These are phyloP conservation scores for Hexactinellida sp. DNA, from an alignment of 37 sponge, comb jelly and placozoan species.

Conservation along the genomic window DNA sequence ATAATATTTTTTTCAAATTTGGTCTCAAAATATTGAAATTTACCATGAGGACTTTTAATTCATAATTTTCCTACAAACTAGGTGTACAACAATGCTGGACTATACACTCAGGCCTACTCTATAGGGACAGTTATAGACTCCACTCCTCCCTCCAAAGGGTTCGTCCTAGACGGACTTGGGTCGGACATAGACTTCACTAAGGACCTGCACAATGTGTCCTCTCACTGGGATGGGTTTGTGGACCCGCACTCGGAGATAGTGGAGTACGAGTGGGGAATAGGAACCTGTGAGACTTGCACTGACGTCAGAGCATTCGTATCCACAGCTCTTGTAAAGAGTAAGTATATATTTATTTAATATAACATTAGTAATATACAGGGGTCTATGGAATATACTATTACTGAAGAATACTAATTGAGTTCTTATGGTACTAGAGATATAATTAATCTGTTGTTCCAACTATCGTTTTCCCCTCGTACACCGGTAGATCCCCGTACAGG, in stretches of 20 bases:
- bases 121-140: conserved; percentile 35
- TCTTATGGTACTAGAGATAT: neutral
- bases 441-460: neutral
- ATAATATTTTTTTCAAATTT: too few species aligned
- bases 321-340: conserved; percentile 30
- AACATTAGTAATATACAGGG: neutral
- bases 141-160: conserved; percentile 37
- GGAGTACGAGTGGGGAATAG: conserved; percentile 45
- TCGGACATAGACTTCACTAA: conserved; percentile 43
- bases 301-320: conserved; percentile 30
- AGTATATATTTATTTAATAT: neutral
- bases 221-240: conserved; percentile 43
- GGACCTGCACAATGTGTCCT: neutral
- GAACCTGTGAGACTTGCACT: conserved; percentile 29
- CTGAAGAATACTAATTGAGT: too few species aligned
- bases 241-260: conserved; percentile 35
- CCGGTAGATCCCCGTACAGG: neutral
- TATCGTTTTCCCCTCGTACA: neutral
- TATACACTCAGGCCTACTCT: conserved; percentile 26
- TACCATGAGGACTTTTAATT: too few species aligned
- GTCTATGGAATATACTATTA: too few species aligned
- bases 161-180: conserved; percentile 42
- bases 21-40: too few species aligned
- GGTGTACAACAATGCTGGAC: conserved; percentile 53
- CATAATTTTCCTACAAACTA: too few species aligned